phyloP scores from a whole-genome alignment of 2,797 vertebrate species.

The Pelobates cultripes region DNA sequence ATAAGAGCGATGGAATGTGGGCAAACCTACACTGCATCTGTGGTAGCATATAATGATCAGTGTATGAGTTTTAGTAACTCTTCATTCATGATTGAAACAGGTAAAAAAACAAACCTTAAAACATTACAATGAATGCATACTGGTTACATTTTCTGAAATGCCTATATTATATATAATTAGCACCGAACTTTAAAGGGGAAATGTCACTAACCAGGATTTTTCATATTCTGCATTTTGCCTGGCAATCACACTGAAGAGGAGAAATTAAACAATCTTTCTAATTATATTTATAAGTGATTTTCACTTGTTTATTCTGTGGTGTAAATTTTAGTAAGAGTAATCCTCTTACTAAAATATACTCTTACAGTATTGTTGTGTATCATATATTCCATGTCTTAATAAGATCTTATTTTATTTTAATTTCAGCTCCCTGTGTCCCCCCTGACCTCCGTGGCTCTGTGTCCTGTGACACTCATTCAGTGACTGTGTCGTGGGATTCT shows the following conservation, averaged over 20 bases:
- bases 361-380: too few species aligned
- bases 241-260: too few species aligned
- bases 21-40: constrained; percentile 65
- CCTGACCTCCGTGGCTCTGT: constrained; percentile 61
- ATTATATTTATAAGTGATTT: too few species aligned
- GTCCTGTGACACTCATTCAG: constrained; percentile 62
- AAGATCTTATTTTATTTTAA: background rate
- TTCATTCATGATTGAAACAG: constrained; percentile 4
- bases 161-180: too few species aligned
- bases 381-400: too few species aligned
- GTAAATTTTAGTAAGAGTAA: too few species aligned
- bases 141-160: background rate
- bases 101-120: background rate
- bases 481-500: constrained; percentile 67
- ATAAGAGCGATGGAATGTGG: constrained; percentile 71
- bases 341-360: too few species aligned
- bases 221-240: too few species aligned
- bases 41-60: constrained; percentile 23
- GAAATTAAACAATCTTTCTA: too few species aligned
- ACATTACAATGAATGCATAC: background rate
- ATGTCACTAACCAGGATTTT: too few species aligned
- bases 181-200: too few species aligned
- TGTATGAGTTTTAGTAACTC: constrained; percentile 19
- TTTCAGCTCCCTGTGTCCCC: constrained; percentile 74
- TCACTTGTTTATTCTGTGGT: too few species aligned